Base-by-base conservation (phyloP, 2,113 vertebrate genomes). In the Machaerirhynchus nigripectus region DNA sequence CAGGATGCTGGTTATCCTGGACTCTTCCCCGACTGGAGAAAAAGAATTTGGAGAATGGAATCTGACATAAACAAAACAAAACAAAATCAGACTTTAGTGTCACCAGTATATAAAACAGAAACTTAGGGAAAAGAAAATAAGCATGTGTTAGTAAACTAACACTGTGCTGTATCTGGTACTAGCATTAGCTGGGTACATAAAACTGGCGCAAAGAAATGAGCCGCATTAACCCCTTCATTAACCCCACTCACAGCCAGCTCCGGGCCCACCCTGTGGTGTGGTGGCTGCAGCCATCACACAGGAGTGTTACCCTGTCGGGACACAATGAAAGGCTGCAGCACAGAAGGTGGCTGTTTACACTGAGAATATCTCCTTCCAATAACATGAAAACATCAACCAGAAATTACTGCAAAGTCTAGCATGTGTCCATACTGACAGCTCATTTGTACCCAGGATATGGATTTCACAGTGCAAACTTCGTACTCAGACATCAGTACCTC, bases 11-110 rank as follows among this genome's bases (percentile, higher is more conserved):
- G n/a, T 81, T 35, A 81, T 99, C 99, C 69, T 99, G 99, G 94
- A 99, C 92, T 97, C 99, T 98, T 68, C 99, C 99, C 27, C 95
- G 98, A 97, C 98, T 98, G 67, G 99, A 98, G n/a, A 99, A 96
- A 92, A 99, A 99, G 95, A 99, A 99, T 96, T 99, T 99, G 27
- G 99, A 99, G 96, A 99, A 99, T 1, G 99, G 99, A 80, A 99
- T 99, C 99, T 99, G 97, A 67, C 44, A 95, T 84, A n/a, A 90
- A 67, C 11, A 96, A 94, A 94, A 59, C 9, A 46, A 50, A 95
- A 64, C 4, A 30, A 65, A 93, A 82, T 6, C 28, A 79, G 44
- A 68, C 15, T 82, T 96, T 11, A 89, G n/a, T 22, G 15, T 79
- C 31, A 76, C 27, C 37, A 47, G 44, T 30, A 55, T 3, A 52